phyloP scores from a whole-genome alignment of 2,113 vertebrate genomes.

The Eonycteris spelaea region DNA sequence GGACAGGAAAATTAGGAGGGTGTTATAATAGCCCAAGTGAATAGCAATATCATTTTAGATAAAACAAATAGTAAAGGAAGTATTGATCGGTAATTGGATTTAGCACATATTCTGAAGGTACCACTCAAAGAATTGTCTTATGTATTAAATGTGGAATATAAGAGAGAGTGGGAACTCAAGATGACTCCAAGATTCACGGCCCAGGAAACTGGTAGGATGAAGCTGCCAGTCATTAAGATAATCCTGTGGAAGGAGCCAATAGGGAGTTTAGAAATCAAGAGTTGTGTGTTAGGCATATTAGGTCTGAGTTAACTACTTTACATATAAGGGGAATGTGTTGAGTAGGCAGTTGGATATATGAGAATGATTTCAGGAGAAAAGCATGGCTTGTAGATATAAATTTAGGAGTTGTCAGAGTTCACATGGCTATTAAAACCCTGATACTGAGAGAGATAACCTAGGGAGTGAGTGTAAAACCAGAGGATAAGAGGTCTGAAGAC shows the following conservation, averaged over 20 bases:
- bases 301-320: neutral
- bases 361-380: neutral
- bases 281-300: neutral
- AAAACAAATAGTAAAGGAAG: neutral
- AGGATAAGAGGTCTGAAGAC: neutral
- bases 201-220: neutral
- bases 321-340: neutral
- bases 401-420: neutral
- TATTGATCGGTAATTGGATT: neutral
- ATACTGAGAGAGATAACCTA: neutral
- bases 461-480: neutral
- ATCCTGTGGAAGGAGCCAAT: neutral
- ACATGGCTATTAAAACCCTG: neutral
- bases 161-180: neutral
- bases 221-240: neutral
- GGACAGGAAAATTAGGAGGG: neutral
- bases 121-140: neutral
- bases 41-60: neutral
- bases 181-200: neutral
- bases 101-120: neutral
- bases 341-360: neutral
- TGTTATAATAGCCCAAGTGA: neutral
- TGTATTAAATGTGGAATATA: neutral
- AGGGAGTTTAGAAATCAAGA: neutral
- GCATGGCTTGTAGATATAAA: conserved; percentile 7